These are phyloP conservation scores for Calcarius ornatus DNA, from an alignment of 2,113 vertebrate genomes.

Conservation along the genomic window DNA sequence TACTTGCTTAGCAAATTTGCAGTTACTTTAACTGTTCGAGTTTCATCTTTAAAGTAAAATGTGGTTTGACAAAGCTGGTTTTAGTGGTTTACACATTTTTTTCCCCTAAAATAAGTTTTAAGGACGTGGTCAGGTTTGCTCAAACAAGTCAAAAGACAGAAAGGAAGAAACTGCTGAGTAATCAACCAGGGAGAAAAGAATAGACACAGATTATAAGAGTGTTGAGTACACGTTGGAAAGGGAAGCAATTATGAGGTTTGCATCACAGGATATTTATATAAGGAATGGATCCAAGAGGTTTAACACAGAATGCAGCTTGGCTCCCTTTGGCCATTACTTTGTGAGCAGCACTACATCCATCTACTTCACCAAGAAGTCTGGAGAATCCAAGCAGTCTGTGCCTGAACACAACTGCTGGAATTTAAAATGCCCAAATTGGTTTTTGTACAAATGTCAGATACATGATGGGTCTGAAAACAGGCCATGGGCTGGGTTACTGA, in stretches of 20 bases:
- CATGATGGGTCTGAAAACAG: not conserved
- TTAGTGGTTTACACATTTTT: not conserved
- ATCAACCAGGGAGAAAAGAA: not conserved
- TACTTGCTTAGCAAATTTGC: not conserved
- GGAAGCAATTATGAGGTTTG: not conserved
- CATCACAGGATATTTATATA: not conserved
- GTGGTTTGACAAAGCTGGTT: not conserved
- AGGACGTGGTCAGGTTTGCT: not conserved
- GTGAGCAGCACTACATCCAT: not conserved
- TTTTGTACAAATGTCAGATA: not conserved
- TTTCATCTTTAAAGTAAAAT: not conserved
- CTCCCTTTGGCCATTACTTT: not conserved
- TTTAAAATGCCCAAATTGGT: rapidly evolving
- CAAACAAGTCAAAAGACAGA: not conserved
- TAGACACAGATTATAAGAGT: not conserved
- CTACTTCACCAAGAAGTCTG: not conserved
- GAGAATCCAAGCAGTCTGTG: not conserved
- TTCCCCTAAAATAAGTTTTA: not conserved
- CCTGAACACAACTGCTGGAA: not conserved
- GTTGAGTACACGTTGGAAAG: not conserved
- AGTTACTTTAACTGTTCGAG: not conserved
- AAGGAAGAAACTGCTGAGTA: not conserved
- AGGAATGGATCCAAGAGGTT: not conserved
- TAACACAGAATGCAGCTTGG: not conserved
- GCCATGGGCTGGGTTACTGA: not conserved